Percentiles rank a stretch among this genome's conserved stretches.
These are phyloP conservation scores for Suricata suricatta DNA, from an alignment of 2,113 vertebrate genomes.

Conservation along the genomic window DNA sequence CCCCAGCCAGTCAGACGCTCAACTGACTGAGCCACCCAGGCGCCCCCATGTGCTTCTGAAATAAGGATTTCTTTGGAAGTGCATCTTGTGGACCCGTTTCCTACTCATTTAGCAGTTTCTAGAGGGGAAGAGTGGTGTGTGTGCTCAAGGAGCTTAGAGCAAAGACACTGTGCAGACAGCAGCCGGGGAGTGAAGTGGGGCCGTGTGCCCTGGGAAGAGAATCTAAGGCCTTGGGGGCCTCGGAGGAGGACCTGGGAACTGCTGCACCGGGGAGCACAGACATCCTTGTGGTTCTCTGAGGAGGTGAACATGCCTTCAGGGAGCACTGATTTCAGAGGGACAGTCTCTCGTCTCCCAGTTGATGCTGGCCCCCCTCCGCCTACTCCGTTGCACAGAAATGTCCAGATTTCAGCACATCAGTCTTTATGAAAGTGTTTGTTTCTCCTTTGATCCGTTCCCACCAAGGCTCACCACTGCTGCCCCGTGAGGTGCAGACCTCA, in stretches of 20 bases:
- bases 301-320: neutral
- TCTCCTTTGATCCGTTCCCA: neutral
- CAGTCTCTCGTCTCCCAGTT: neutral
- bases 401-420: neutral
- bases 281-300: neutral
- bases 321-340: neutral
- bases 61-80: neutral
- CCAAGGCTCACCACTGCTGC: neutral
- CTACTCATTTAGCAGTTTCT: neutral
- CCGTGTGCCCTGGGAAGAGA: neutral
- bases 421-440: neutral
- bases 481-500: neutral
- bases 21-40: too few relatives aligned
- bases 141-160: neutral
- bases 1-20: too few relatives aligned
- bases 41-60: neutral
- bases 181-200: neutral
- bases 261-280: fast-evolving
- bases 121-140: neutral
- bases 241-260: neutral
- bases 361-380: neutral
- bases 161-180: neutral
- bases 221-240: neutral
- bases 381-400: neutral
- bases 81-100: neutral